Base-by-base conservation (phyloP, 2,113 vertebrate genomes). In the Oryzias javanicus region DNA sequence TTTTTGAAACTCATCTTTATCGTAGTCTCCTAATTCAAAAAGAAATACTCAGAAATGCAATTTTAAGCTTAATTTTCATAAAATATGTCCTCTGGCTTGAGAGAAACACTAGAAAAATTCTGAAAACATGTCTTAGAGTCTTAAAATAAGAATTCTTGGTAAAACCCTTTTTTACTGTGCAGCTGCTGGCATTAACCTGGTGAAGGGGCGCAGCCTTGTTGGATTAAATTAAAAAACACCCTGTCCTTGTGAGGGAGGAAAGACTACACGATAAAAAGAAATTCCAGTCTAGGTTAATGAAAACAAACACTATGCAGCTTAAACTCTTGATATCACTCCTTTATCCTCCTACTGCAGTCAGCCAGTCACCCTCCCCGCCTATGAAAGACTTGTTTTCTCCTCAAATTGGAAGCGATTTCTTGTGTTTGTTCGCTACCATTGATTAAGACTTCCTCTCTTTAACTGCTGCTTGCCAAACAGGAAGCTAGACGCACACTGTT, bases 261-360 rank as follows among this genome's bases (percentile, higher is more conserved):
- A 58, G 62, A 64, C n/a, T 51, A 58, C n/a, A 67, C 42, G 75
- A 82, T 78, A 64, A 78, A 75, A 42, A 20, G 5, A n/a, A 68
- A 70, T 78, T 78, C 51, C 49, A 58, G 10, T 68, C 57, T 61
- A 46, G 57, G 22, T 78, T 49, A 48, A 14, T 24, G 50, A 56
- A 72, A 72, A 64, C 41, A 49, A 17, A 60, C 22, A 24, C 18
- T 14, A 7, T 19, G 4, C n/a, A 14, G 3, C 17, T 60, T 35
- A 5, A 19, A 16, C 12, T 61, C 13, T 12, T 7, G 41, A 7
- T 46, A 6, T 6, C 19, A 35, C 16, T 35, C 14, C 24, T 27
- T 49, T 8, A 53, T 67, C 51, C 18, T 12, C 65, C 45, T 41
- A 6, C 42, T 19, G 4, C 61, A 57, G 24, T 46, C 14, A 41